These are phyloP conservation scores for Cecropterus lyciades DNA, from an alignment of 1,140 invertebrate genomes.

Conservation along the genomic window DNA sequence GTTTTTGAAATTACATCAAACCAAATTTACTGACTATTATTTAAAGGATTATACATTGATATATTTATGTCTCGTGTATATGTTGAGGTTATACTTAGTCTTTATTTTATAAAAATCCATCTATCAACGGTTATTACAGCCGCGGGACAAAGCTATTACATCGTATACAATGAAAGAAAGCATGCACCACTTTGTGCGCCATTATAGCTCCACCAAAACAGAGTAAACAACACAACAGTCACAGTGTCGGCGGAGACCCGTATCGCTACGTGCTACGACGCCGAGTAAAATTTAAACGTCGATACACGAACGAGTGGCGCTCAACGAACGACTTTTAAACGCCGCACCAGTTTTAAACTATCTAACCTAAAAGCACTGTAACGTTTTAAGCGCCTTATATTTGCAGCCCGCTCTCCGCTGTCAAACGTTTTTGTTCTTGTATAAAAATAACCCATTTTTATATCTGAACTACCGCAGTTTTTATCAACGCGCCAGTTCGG, in stretches of 20 bases:
- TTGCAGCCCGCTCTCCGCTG: conserved; percentile 6
- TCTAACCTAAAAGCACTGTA: conserved; percentile 13
- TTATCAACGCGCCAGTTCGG: conserved; percentile 19
- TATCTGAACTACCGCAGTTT: conserved; percentile 11
- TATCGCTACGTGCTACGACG: conserved; percentile 2
- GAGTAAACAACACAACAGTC: conserved; percentile 10
- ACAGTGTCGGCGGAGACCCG: conserved; percentile 13
- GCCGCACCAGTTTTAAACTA: neutral
- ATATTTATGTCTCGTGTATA: too few species aligned
- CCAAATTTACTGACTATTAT: too few species aligned
- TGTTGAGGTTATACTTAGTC: too few species aligned
- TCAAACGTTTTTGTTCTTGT: conserved; percentile 22
- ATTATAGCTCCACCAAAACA: neutral
- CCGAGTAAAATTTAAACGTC: conserved; percentile 5
- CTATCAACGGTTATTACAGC: too few species aligned
- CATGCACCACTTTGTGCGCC: neutral
- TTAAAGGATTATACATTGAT: too few species aligned
- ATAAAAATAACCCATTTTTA: conserved; percentile 28
- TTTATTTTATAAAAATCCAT: too few species aligned
- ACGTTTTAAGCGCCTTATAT: conserved; percentile 17
- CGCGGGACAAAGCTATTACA: too few species aligned
- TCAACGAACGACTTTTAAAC: conserved; percentile 6
- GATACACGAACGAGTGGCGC: neutral
- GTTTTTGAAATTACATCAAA: too few species aligned
- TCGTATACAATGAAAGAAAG: too few species aligned